Conservation (phyloP, 2,113 vertebrate genomes). For the Protomyctophum bolini region DNA sequence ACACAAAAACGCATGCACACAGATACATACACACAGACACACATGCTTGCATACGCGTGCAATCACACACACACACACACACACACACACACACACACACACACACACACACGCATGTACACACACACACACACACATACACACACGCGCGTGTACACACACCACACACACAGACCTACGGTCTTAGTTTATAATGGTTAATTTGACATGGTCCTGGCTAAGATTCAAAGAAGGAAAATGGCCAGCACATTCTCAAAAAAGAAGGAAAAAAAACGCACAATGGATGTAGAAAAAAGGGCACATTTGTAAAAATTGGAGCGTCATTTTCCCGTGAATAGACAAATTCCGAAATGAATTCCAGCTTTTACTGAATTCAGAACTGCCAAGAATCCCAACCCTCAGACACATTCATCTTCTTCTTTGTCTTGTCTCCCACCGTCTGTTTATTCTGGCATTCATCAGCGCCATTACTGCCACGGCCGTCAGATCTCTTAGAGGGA, state of each 20-base stretch:
- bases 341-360: slow-evolving; percentile 61
- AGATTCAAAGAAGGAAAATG: neutral
- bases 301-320: slow-evolving; percentile 24
- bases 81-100: too few relatives aligned
- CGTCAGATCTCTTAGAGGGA: slow-evolving; percentile 67
- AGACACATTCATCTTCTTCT: slow-evolving; percentile 75
- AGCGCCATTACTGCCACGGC: slow-evolving; percentile 69
- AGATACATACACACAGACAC: too few relatives aligned
- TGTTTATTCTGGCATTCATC: slow-evolving; percentile 79
- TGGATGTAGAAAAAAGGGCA: slow-evolving; percentile 3
- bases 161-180: neutral
- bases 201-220: slow-evolving; percentile 19
- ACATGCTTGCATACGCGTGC: too few relatives aligned
- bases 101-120: too few relatives aligned
- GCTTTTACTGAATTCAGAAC: slow-evolving; percentile 55
- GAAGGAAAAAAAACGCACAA: neutral
- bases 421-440: slow-evolving; percentile 73
- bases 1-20: too few relatives aligned
- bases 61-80: too few relatives aligned
- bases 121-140: too few relatives aligned
- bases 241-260: neutral
- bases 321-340: slow-evolving; percentile 26
- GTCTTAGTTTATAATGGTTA: neutral
- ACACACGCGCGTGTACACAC: neutral
- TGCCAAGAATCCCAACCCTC: slow-evolving; percentile 63